Evolutionary conservation across 2,888 invertebrate species (phyloP), one percentile per base, ranked within the genome.

Genomic region (Tanytarsus gracilentus): DNA sequence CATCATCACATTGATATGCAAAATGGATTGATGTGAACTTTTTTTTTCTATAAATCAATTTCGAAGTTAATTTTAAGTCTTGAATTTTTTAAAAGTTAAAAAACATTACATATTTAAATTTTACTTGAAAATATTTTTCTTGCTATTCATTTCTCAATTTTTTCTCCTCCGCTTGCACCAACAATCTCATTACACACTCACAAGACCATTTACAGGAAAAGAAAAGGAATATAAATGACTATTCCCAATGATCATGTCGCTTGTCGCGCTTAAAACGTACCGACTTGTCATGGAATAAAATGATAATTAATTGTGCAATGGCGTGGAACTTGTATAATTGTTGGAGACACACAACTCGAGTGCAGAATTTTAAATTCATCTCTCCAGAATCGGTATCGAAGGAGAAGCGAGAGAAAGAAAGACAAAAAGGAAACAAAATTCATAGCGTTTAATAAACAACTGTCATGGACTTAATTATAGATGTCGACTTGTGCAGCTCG

Each of bases 401-500:
- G 9, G 44, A 44, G 44, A 44, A 44, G 23, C 44, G 18, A 11
- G 44, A 44, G 44, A 44, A 11, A 23, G 18, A 11, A n/a, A 11
- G n/a, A 33, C 11, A 44, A 44, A 11, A 21, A 33, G 23, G 44
- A 44, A 44, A 44, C 23, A 44, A 44, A 44, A 44, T 44, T 44
- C 44, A 44, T 44, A 23, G 44, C 44, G 30, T 51, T 53, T 53
- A 53, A 53, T 53, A 33, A 53, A 36, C 53, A 53, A 53, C 53
- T 53, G 53, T 53, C 53, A 18, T 53, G 14, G 36, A 53, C 21
- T 53, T 53, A 53, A 53, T 53, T 33, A 53, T 36, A 33, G 6
- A 21, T 53, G 53, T 53, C 53, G 53, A 14, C 21, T 53, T 9
- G n/a, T 36, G 36, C 53, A 33, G 25, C 53, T 53, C 36, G n/a